Evolutionary conservation across 2,888 invertebrate species (phyloP).

Genomic region (Hedya salicella): DNA sequence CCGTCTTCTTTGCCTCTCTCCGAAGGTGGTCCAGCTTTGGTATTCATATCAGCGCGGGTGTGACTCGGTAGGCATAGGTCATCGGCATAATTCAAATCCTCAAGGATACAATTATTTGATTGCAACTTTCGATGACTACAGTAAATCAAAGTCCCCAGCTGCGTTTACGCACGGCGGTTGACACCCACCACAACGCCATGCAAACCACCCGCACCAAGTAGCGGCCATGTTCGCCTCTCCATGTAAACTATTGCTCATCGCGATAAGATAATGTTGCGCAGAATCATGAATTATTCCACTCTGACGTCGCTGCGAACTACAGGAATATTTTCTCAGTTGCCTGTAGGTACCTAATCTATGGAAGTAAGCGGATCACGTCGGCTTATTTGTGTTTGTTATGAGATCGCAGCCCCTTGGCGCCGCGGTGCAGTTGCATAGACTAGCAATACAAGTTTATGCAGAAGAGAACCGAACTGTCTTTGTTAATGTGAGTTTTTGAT

Average conservation of each 20-base stretch:
- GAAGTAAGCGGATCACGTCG: constrained; percentile 83
- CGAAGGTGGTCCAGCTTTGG: no score
- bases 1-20: no score
- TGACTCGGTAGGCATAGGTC: no score
- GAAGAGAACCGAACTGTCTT: not conserved
- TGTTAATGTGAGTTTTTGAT: not conserved
- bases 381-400: constrained; percentile 83
- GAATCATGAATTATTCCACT: constrained; percentile 65
- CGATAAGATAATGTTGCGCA: constrained; percentile 70
- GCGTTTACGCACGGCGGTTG: constrained; percentile 8
- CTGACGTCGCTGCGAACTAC: constrained; percentile 56
- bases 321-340: constrained; percentile 64
- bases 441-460: constrained; percentile 20
- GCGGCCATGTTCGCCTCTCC: constrained; percentile 61
- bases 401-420: constrained; percentile 74
- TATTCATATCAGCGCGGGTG: no score
- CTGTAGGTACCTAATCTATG: constrained; percentile 68
- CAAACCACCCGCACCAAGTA: constrained; percentile 47
- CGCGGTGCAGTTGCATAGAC: constrained; percentile 47
- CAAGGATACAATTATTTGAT: no score
- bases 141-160: not conserved
- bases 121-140: no score
- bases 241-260: constrained; percentile 70
- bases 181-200: constrained; percentile 8
- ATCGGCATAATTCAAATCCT: no score